These are phyloP conservation scores for Drosophila sp. DNA, from an alignment of 1,140 invertebrate species.

Conservation along the genomic window DNA sequence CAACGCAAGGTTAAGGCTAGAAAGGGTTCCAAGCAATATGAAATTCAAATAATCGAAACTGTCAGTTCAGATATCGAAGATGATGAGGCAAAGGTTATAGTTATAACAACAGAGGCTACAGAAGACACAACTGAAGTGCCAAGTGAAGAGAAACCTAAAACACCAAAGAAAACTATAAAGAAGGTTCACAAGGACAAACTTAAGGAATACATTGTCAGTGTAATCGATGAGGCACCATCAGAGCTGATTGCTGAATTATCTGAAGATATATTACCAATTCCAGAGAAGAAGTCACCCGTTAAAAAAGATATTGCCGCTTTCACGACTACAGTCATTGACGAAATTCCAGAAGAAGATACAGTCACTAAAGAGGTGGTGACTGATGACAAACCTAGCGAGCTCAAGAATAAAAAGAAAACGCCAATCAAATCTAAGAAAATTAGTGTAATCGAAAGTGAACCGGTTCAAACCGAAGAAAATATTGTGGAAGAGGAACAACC, in stretches of 20 bases:
- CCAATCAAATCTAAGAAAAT: conserved; percentile 69
- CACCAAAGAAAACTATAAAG: conserved; percentile 67
- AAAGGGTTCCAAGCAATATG: conserved; percentile 82
- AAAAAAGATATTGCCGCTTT: conserved; percentile 41
- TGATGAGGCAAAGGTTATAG: conserved; percentile 68
- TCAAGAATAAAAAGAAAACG: conserved; percentile 75
- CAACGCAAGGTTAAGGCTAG: conserved; percentile 83
- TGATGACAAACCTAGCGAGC: background rate
- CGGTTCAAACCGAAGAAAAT: conserved; percentile 14
- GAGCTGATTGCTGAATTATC: conserved; percentile 55
- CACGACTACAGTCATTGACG: conserved; percentile 63
- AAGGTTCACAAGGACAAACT: conserved; percentile 71
- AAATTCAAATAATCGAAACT: conserved; percentile 83
- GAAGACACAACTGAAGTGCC: conserved; percentile 40
- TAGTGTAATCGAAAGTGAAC: conserved; percentile 47
- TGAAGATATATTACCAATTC: conserved; percentile 36
- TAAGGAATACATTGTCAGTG: conserved; percentile 62
- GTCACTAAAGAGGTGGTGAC: conserved; percentile 26
- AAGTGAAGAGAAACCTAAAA: conserved; percentile 45
- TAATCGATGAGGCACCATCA: conserved; percentile 64
- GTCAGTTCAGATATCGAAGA: conserved; percentile 28
- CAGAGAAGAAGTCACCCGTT: background rate
- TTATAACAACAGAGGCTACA: conserved; percentile 74
- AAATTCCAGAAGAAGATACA: conserved; percentile 24
- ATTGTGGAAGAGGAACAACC: conserved; percentile 3